Conservation (phyloP, 2,113 vertebrate genomes). For the Pantherophis guttatus region DNA sequence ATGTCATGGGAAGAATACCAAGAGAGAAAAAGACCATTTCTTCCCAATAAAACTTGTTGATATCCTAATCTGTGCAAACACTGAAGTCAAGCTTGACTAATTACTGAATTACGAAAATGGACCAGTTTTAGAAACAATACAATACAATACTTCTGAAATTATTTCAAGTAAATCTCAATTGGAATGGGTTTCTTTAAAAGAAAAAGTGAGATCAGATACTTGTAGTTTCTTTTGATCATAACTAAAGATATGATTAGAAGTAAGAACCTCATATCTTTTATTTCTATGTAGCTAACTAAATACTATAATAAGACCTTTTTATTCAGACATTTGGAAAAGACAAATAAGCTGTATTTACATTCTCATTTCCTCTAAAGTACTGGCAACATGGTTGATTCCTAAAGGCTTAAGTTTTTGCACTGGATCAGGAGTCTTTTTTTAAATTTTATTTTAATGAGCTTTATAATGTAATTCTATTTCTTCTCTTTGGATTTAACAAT, state of each 20-base stretch:
- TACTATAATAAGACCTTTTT: not conserved
- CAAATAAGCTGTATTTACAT: no score
- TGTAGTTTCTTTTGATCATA: not conserved
- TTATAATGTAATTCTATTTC: not conserved
- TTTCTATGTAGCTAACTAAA: not conserved
- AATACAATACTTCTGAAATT: not conserved
- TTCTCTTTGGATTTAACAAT: not conserved
- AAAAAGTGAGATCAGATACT: accelerated
- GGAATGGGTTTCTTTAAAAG: accelerated
- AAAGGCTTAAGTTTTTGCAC: not conserved
- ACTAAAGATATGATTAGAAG: not conserved
- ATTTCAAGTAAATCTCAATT: not conserved
- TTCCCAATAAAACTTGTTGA: accelerated
- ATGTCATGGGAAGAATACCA: constrained; percentile 73
- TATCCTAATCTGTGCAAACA: accelerated
- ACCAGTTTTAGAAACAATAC: accelerated
- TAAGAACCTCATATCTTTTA: accelerated
- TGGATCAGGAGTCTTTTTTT: not conserved
- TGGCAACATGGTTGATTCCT: not conserved
- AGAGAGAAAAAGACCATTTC: constrained; percentile 32
- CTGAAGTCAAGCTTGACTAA: accelerated
- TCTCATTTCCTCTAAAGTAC: not conserved
- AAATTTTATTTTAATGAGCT: not conserved
- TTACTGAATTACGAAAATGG: not conserved
- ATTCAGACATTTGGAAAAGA: not conserved